Base-by-base conservation (phyloP, 2,113 vertebrate genomes). In the Alectura lathami region DNA sequence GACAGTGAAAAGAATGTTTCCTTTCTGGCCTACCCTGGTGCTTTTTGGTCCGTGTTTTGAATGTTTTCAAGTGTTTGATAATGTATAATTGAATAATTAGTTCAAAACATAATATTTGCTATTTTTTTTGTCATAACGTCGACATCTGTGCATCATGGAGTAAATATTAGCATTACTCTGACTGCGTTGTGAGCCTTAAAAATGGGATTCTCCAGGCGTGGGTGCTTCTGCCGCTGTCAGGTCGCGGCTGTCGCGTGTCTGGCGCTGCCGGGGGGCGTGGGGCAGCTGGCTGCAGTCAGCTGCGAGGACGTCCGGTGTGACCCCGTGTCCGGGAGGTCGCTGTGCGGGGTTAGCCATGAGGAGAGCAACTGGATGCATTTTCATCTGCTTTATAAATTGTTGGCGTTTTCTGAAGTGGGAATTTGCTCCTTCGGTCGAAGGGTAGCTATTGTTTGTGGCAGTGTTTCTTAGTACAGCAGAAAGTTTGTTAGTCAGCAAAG, bases 11-110 rank as follows among this genome's bases (percentile, higher is more conserved):
- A 83, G 26, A 89, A 57, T 0, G 5, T 81, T 92, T 89, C 21
- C 48, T 76, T 91, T 91, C 45, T 81, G 79, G 30, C 20, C 0
- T 85, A 22, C 22, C 48, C 30, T 40, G 51, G 16, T 76, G 48
- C 13, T 54, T 90, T 53, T 78, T 69, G 30, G 38, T 42, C 91
- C 63, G 43, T 6, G 0, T 78, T 86, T 67, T 4, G 5, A 66
- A 32, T 72, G 8, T 93, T 94, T 84, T 78, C 23, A 75, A 88
- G 30, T 82, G 32, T 83, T 82, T 62, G 74, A 91, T 93, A 68
- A 73, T 64, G 73, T 53, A 8, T 81, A 78, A 57, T 56, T 34
- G 22, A 69, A 7, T 81, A 73, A 56, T 11, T 89, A 62, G 84
- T 74, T 47, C 7, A 36, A 79, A 85, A 62, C 12, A 12, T 7